Evolutionary conservation across 2,113 vertebrate genomes (phyloP), one percentile per base, ranked within the genome.

Genomic region (Mesitornis unicolor): DNA sequence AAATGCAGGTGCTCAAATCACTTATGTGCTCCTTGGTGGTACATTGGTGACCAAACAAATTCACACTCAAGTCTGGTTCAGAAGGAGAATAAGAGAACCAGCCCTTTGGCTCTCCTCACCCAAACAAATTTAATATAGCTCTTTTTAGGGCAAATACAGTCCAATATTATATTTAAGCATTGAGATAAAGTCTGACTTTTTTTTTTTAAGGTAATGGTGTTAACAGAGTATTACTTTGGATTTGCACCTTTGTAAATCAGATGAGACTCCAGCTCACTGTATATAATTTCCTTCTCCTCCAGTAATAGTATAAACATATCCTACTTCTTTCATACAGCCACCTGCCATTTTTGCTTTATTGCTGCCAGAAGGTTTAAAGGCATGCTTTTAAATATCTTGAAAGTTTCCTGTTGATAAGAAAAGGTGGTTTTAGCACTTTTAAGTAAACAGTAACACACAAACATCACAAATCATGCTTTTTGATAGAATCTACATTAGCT

Each of bases 341-440:
- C 97, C 97, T 98, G 97, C 97, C 92, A 97, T 97, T 96, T 98
- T 86, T 97, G 85, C 98, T 96, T 96, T 97, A 95, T 97, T 97
- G 87, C 79, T 81, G 94, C 82, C 94, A 95, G 95, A 90, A 97
- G 96, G 93, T 93, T 97, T 97, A 97, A 97, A 98, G 94, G 75
- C 75, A 89, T 87, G 96, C 97, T 98, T 97, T 98, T 97, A 98
- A 98, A 97, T 97, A 97, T 69, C 96, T 95, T 97, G 95, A 97
- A 98, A 97, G 96, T 97, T 98, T 97, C 92, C 91, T 95, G 96
- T 98, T 98, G 97, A 98, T 98, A 98, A 98, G 97, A 96, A 97
- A 97, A 98, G 87, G 91, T 97, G 96, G 93, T 53, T 95, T 97
- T 97, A 96, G 57, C 95, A 97, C 97, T 98, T 98, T 97, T 93